A percentile compares a stretch with the other conserved stretches of the same genome.
Conservation (phyloP, 2,888 invertebrate genomes). For the Galerucella calmariensis region DNA sequence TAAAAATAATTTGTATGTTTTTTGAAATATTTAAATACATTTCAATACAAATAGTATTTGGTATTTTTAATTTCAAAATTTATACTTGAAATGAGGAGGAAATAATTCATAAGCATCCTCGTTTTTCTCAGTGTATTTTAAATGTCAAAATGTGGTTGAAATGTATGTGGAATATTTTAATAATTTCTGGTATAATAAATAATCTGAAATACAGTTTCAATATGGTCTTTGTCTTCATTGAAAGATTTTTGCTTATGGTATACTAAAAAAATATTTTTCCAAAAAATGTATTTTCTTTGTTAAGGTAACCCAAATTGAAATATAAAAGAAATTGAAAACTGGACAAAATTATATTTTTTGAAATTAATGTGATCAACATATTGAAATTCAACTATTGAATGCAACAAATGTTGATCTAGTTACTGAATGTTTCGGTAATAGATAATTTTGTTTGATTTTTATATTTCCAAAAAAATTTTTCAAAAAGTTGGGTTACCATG, state of each 20-base stretch:
- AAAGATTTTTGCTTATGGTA: constrained; percentile 60
- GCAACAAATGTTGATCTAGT: too few species aligned
- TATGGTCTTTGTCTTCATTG: constrained; percentile 57
- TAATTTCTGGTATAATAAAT: constrained; percentile 27
- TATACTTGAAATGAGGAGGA: neutral
- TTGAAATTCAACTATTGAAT: too few species aligned
- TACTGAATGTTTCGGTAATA: neutral
- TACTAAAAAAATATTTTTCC: constrained; percentile 61
- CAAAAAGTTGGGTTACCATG: constrained; percentile 2
- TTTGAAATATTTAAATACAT: neutral
- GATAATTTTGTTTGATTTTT: neutral
- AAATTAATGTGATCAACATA: neutral
- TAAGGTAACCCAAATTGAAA: neutral
- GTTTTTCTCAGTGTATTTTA: constrained; percentile 5
- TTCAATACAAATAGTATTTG: neutral
- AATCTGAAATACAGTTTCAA: constrained; percentile 56
- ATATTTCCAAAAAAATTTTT: neutral
- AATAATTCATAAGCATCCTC: neutral
- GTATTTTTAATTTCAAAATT: neutral
- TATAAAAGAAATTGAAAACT: neutral
- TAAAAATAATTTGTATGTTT: neutral
- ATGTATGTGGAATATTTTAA: neutral
- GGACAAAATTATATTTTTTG: neutral
- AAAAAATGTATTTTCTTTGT: constrained; percentile 28
- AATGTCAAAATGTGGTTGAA: constrained; percentile 9